These are phyloP conservation scores for Gymnocypris eckloni DNA, from an alignment of 2,797 vertebrate genomes.

Conservation along the genomic window DNA sequence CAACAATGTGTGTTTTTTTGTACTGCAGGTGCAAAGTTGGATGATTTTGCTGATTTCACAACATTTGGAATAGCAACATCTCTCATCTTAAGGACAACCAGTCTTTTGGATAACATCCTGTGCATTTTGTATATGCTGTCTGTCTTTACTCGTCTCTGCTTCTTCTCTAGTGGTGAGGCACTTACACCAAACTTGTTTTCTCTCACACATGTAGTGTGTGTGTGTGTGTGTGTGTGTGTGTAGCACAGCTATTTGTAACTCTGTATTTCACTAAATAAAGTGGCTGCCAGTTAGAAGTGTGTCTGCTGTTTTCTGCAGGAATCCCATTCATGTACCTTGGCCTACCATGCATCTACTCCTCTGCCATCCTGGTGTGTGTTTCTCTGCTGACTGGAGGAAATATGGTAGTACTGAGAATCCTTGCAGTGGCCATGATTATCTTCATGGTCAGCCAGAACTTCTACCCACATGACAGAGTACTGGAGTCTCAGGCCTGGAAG, in stretches of 20 bases:
- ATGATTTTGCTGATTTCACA: constrained; percentile 93
- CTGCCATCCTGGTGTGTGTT: constrained; percentile 84
- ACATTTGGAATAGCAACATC: constrained; percentile 92
- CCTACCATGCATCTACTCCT: constrained; percentile 90
- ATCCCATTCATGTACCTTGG: constrained; percentile 89
- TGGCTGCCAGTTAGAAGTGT: not conserved
- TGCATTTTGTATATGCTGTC: constrained; percentile 86
- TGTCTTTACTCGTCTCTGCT: constrained; percentile 87
- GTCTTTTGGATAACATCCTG: constrained; percentile 83
- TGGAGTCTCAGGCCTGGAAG: constrained; percentile 95
- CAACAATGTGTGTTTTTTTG: not conserved
- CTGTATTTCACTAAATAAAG: not conserved
- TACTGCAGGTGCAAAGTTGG: constrained; percentile 85
- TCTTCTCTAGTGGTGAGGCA: constrained; percentile 85
- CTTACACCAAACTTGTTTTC: not conserved
- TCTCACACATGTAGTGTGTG: not conserved
- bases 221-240: too few species aligned
- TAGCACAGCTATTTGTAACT: not conserved
- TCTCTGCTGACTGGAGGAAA: constrained; percentile 84
- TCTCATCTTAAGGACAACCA: constrained; percentile 82
- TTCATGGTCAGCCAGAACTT: constrained; percentile 90
- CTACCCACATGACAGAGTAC: constrained; percentile 90
- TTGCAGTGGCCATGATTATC: constrained; percentile 85
- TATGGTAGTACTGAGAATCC: constrained; percentile 75
- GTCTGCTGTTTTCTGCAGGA: constrained; percentile 68